Evolutionary conservation across 2,797 vertebrate species (phyloP).

Genomic region (Ispidina lecontei): DNA sequence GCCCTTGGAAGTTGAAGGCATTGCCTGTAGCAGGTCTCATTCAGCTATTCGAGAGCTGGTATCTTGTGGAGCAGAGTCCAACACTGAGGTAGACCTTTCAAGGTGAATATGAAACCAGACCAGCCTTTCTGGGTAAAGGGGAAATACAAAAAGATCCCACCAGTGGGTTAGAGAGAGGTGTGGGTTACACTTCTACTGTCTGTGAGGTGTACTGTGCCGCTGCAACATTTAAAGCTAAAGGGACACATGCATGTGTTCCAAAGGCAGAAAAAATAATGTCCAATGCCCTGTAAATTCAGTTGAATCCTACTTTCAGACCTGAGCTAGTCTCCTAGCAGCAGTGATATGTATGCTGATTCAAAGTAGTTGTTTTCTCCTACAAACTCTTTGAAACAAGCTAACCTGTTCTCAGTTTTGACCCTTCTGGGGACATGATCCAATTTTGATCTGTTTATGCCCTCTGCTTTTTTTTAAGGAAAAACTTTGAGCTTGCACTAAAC

Average conservation of each 20-base stretch:
- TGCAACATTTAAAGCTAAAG: neutral
- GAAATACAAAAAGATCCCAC: neutral
- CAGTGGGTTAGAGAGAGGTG: neutral
- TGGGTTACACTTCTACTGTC: neutral
- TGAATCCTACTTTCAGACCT: neutral
- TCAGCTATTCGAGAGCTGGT: neutral
- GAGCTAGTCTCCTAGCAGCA: neutral
- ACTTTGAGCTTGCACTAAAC: neutral
- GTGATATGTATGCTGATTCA: neutral
- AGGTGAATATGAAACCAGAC: neutral
- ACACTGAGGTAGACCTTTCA: neutral
- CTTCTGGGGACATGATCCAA: neutral
- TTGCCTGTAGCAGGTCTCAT: neutral
- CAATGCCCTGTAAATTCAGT: neutral
- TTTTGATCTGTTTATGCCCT: neutral
- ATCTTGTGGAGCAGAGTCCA: neutral
- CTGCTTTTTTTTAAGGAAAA: neutral
- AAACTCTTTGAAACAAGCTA: neutral
- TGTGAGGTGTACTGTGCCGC: neutral
- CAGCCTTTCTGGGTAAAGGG: neutral
- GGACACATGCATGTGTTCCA: neutral
- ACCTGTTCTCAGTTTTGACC: neutral
- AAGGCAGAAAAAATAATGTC: neutral
- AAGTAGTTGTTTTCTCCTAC: neutral
- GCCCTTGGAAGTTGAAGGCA: constrained; percentile 56